Base-by-base conservation (phyloP, 2,888 invertebrate species). In the Drosophila rubida region DNA sequence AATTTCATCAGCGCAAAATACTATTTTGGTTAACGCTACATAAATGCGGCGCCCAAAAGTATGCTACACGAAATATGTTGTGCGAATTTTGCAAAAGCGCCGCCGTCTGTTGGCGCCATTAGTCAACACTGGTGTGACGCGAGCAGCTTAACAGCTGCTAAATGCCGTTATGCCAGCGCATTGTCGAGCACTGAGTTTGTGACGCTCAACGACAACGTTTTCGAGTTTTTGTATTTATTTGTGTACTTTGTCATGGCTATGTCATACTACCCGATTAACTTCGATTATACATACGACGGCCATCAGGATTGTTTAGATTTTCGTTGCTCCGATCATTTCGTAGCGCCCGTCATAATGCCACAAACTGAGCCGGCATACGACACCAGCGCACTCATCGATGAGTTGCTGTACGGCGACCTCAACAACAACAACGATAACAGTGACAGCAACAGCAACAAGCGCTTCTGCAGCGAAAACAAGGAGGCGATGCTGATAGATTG, bases 141-240 rank as follows among this genome's bases (percentile, higher is more conserved):
- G 27, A 35, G 19, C 11, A 4, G 2, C 4, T 0, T 0, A 14
- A 4, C 82, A 79, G 75, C 69, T 79, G 82, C 0, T 0, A 39
- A 61, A 13, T 68, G 62, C 81, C 81, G 81, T 85, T 81, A 84
- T 30, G 19, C 9, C 42, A 27, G 19, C 5, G 4, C 1, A 1
- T 8, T 58, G 16, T 9, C 14, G 55, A 57, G 39, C 57, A 69
- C 49, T 59, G 3, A 8, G 11, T 4, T 27, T 41, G 27, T 13
- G 19, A 59, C 37, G 16, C 32, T 13, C 42, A 23, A 32, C 25
- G 11, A 30, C 19, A 30, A 30, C 30, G 30, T 7, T 14, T 32
- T 45, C 25, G n/a, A 44, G 37, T 63, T 30, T 13, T 23, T n/a
- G 1, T 5, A 9, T 27, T 25, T 4, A 23, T 30, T 7, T 19